These are phyloP conservation scores for Crotalus viridis DNA, from an alignment of 2,113 vertebrate genomes.

Conservation along the genomic window DNA sequence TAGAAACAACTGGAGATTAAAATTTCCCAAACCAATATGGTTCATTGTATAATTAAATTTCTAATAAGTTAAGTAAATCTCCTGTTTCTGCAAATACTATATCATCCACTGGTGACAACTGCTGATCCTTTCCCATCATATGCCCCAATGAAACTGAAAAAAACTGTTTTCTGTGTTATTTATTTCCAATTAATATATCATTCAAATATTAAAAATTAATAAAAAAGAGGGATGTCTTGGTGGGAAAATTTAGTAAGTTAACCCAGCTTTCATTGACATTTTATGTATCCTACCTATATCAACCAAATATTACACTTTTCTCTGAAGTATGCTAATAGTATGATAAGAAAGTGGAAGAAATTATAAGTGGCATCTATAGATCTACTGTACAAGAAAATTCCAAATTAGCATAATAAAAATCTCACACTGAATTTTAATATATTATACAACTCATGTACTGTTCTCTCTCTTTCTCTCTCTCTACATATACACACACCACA, in stretches of 20 bases:
- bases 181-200: neutral
- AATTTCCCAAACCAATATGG: neutral
- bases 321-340: neutral
- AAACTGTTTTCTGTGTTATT: neutral
- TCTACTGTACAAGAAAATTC: neutral
- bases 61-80: neutral
- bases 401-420: neutral
- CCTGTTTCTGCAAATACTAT: neutral
- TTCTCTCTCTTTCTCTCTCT: too few species aligned
- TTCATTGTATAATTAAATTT: neutral
- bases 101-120: neutral
- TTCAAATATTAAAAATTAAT: neutral
- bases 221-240: neutral
- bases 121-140: neutral
- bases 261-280: neutral
- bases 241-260: neutral
- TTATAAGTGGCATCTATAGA: neutral
- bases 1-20: neutral
- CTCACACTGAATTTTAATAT: neutral
- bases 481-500: neutral
- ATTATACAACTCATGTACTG: neutral
- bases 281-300: too few species aligned
- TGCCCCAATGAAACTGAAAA: neutral
- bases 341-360: neutral
- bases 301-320: neutral